phyloP scores from a whole-genome alignment of 2,888 invertebrate species.

The Amiota mariae region DNA sequence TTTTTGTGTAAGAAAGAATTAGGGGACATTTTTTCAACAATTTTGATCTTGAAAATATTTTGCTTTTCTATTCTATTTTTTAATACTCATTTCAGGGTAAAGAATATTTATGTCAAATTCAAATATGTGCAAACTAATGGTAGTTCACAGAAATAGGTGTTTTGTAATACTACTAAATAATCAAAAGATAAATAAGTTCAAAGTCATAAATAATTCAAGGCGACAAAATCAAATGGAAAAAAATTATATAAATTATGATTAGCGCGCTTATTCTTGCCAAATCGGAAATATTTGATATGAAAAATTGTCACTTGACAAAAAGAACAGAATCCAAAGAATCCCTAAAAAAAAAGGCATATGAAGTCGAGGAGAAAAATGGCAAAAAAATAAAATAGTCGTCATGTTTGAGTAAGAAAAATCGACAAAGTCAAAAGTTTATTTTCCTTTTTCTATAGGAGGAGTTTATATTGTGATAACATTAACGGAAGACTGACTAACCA shows the following conservation, averaged over 20 bases:
- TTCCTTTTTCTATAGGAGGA: too few species aligned
- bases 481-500: conserved; percentile 33
- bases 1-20: conserved; percentile 16
- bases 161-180: too few species aligned
- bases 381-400: too few species aligned
- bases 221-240: too few species aligned
- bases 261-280: conserved; percentile 55
- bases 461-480: too few species aligned
- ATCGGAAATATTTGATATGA: conserved; percentile 50
- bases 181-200: too few species aligned
- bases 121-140: conserved; percentile 10
- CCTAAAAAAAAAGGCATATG: too few species aligned
- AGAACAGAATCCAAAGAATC: conserved; percentile 33
- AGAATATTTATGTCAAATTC: too few species aligned
- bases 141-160: too few species aligned
- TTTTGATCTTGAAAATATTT: conserved; percentile 14
- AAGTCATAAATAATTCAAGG: too few species aligned
- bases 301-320: conserved; percentile 61
- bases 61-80: not conserved
- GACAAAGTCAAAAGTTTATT: conserved; percentile 9
- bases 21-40: not conserved
- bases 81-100: too few species aligned
- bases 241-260: conserved; percentile 60
- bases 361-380: too few species aligned
- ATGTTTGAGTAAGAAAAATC: conserved; percentile 22